Evolutionary conservation across 2,113 vertebrate genomes (phyloP).

Genomic region (Calidris pugnax): DNA sequence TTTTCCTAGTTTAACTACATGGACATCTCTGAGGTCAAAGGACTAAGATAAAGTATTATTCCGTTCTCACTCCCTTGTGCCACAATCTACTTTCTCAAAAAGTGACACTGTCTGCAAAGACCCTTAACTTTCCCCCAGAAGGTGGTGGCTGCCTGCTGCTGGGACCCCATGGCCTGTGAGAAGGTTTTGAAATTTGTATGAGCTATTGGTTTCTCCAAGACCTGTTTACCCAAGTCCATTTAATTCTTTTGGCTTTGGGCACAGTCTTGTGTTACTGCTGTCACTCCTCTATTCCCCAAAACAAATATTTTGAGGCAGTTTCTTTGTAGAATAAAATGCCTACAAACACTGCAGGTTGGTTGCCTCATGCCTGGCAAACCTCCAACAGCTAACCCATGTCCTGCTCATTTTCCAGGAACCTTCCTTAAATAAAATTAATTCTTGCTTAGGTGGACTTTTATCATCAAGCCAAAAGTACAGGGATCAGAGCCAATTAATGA

Average conservation of each 20-base stretch:
- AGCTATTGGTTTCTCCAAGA: not conserved
- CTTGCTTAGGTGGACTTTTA: not conserved
- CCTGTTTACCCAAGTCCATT: not conserved
- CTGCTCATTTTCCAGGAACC: not conserved
- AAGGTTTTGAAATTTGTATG: not conserved
- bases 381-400: not conserved
- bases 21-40: constrained; percentile 43
- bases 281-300: not conserved
- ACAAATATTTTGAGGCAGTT: not conserved
- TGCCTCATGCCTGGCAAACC: not conserved
- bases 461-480: not conserved
- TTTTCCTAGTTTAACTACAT: constrained; percentile 55
- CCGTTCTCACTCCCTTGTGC: constrained; percentile 29
- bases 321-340: not conserved
- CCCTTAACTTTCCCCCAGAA: not conserved
- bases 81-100: not conserved
- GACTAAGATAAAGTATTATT: not conserved
- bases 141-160: not conserved
- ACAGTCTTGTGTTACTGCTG: not conserved
- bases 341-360: not conserved
- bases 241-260: not conserved
- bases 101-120: not conserved
- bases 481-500: not conserved
- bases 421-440: not conserved
- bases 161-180: not conserved